Conservation (phyloP, 2,888 invertebrate genomes). For the Ethmia dodecea region DNA sequence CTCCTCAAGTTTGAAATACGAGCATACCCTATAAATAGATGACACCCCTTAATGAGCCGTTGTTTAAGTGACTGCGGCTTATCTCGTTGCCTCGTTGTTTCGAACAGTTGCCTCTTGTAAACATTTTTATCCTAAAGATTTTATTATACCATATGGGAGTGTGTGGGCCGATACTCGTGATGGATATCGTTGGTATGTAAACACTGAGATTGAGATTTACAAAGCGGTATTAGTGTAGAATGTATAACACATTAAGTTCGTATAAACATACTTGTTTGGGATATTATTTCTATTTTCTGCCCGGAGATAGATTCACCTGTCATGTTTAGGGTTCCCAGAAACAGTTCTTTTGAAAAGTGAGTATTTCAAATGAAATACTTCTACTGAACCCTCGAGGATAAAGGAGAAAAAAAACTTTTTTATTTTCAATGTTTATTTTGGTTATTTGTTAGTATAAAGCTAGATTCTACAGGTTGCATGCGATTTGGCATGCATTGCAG, state of each 20-base stretch:
- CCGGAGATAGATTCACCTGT: no score
- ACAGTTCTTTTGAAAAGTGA: no score
- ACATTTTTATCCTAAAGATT: slow-evolving; percentile 36
- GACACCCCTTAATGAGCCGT: slow-evolving; percentile 58
- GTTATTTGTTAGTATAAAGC: no score
- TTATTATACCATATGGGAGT: slow-evolving; percentile 32
- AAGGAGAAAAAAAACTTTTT: no score
- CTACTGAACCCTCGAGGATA: no score
- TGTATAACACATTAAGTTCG: slow-evolving; percentile 4
- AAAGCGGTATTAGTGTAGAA: slow-evolving; percentile 2
- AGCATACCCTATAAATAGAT: slow-evolving; percentile 49
- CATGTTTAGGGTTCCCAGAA: no score
- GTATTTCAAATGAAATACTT: no score
- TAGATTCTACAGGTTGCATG: no score
- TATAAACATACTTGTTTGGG: no score
- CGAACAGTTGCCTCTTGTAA: slow-evolving; percentile 34
- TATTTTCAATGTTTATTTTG: no score
- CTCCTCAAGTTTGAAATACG: slow-evolving; percentile 62
- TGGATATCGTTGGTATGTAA: slow-evolving; percentile 9
- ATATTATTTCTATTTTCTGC: no score
- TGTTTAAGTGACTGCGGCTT: slow-evolving; percentile 45
- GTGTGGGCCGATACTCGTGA: slow-evolving; percentile 25
- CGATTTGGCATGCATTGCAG: no score
- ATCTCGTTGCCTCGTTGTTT: slow-evolving; percentile 27
- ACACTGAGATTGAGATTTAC: slow-evolving; percentile 9